A percentile compares a stretch with the other conserved stretches of the same genome.
phyloP scores from a whole-genome alignment of 2,797 vertebrate genomes.

The Cephalopachus bancanus region DNA sequence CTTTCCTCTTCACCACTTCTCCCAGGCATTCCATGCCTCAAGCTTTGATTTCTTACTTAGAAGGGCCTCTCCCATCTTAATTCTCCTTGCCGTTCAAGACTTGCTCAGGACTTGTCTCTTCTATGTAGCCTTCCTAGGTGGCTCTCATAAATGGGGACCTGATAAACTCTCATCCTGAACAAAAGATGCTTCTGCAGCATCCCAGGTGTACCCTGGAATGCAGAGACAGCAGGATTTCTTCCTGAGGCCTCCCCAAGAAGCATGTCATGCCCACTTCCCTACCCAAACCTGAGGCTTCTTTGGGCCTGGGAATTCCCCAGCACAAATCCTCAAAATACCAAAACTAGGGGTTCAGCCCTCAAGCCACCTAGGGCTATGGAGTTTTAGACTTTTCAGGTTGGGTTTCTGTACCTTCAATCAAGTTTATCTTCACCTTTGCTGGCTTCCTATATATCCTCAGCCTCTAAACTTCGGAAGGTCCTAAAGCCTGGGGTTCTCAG shows the following conservation, averaged over 20 bases:
- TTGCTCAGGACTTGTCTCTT: conserved; percentile 3
- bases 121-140: background rate
- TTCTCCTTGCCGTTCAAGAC: background rate
- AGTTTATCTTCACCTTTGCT: background rate
- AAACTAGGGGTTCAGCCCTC: background rate
- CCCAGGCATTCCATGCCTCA: background rate
- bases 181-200: background rate
- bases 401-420: background rate
- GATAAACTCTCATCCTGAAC: background rate
- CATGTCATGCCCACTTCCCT: background rate
- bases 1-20: background rate
- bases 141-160: background rate
- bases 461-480: background rate
- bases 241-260: background rate
- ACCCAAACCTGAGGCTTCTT: background rate
- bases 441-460: background rate
- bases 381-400: too few relatives aligned
- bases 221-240: background rate
- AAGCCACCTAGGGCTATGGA: background rate
- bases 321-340: background rate
- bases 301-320: background rate
- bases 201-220: accelerated
- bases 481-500: too few relatives aligned
- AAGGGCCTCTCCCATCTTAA: background rate
- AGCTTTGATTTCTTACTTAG: background rate